phyloP scores from a whole-genome alignment of 2,797 vertebrate genomes.

The Pelochelys cantorii region DNA sequence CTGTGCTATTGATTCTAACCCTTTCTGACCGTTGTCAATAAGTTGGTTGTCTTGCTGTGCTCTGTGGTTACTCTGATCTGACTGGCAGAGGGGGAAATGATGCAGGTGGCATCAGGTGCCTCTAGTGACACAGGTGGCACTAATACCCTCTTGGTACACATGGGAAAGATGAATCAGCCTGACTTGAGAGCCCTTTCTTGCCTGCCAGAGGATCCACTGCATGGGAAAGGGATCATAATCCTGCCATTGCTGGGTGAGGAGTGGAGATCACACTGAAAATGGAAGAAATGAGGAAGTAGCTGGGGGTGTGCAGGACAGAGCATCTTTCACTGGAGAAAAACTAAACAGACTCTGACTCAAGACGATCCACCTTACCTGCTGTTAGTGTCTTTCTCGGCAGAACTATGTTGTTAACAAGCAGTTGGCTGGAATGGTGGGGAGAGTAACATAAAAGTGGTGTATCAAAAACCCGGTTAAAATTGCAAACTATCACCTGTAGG shows the following conservation, averaged over 20 bases:
- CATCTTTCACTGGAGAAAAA: not conserved
- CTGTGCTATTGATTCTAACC: constrained; percentile 61
- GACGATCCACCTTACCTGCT: not conserved
- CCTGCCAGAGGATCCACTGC: not conserved
- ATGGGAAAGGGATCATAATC: not conserved
- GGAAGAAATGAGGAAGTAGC: not conserved
- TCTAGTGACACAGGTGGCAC: not conserved
- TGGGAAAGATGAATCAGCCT: not conserved
- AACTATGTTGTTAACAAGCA: not conserved
- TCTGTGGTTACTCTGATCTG: constrained; percentile 36
- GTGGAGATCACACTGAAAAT: not conserved
- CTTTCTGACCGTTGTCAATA: constrained; percentile 63
- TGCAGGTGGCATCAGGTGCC: not conserved
- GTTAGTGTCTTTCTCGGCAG: not conserved
- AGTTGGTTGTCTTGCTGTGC: constrained; percentile 36
- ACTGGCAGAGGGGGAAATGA: constrained; percentile 8
- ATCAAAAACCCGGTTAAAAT: not conserved
- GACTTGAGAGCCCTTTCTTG: not conserved
- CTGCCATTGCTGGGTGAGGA: not conserved
- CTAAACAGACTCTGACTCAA: not conserved
- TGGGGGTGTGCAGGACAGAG: not conserved
- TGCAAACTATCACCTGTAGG: not conserved
- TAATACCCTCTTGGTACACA: not conserved
- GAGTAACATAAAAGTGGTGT: not conserved
- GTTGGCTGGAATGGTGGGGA: not conserved